Evolutionary conservation across 2,797 vertebrate genomes (phyloP).

Genomic region (Poeciliopsis infans): DNA sequence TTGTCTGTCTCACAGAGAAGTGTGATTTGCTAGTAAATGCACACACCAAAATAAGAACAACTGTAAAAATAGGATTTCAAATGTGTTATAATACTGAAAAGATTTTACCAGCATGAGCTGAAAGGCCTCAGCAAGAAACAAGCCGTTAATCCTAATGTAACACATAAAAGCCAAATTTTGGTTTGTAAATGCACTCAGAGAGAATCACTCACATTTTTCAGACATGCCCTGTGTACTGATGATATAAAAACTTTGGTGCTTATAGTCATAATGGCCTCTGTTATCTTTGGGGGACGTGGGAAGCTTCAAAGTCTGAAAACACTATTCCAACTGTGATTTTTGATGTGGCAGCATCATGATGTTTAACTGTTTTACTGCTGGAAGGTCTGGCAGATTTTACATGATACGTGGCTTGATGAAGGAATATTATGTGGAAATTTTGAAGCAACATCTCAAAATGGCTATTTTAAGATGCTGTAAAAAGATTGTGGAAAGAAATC

Average conservation of each 20-base stretch:
- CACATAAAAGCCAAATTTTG: neutral
- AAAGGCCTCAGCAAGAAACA: neutral
- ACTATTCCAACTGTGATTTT: neutral
- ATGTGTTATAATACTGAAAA: neutral
- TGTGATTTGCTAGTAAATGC: neutral
- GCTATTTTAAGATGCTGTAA: neutral
- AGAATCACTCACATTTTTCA: neutral
- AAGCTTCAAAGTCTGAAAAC: neutral
- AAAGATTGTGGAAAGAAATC: neutral
- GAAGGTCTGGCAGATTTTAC: neutral
- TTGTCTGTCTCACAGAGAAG: neutral
- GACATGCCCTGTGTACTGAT: neutral
- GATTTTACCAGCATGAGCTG: neutral
- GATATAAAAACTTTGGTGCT: neutral
- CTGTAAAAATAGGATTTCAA: neutral
- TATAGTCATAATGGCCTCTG: neutral
- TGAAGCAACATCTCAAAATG: neutral
- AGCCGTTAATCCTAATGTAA: neutral
- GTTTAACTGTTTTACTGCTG: neutral
- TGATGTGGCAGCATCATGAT: neutral
- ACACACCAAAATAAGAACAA: neutral
- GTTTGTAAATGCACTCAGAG: neutral
- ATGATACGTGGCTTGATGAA: neutral
- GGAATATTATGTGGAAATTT: neutral
- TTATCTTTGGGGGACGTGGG: neutral